These are phyloP conservation scores for Ivindomyrus marchei DNA, from an alignment of 2,113 vertebrate species.

Conservation along the genomic window DNA sequence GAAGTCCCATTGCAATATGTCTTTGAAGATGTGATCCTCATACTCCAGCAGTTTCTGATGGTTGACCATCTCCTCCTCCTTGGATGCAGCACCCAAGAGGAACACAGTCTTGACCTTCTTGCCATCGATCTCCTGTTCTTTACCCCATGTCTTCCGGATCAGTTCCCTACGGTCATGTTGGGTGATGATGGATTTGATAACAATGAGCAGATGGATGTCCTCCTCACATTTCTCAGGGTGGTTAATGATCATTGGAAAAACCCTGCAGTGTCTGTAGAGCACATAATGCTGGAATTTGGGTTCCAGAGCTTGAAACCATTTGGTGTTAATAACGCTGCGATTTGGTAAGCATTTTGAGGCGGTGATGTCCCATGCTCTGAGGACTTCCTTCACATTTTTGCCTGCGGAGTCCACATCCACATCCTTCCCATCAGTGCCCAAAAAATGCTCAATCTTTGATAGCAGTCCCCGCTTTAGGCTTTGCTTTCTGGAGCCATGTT, in stretches of 20 bases:
- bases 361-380: conserved; percentile 70
- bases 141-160: conserved; percentile 91
- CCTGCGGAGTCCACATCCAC: background rate
- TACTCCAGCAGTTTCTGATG: conserved; percentile 92
- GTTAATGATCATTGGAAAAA: conserved; percentile 85
- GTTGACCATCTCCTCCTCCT: conserved; percentile 70
- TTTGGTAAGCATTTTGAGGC: conserved; percentile 78
- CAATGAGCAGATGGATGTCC: conserved; percentile 72
- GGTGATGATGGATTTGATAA: conserved; percentile 85
- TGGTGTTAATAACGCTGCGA: conserved; percentile 64
- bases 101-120: conserved; percentile 76
- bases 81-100: conserved; percentile 75
- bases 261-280: conserved; percentile 83
- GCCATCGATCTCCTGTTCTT: conserved; percentile 62
- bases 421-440: background rate
- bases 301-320: conserved; percentile 79
- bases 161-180: conserved; percentile 86
- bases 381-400: too few relatives aligned
- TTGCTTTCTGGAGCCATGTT: background rate
- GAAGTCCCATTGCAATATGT: conserved; percentile 96
- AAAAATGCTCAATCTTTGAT: background rate
- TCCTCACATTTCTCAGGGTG: conserved; percentile 80
- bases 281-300: conserved; percentile 81
- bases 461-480: background rate
- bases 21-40: conserved; percentile 78